Conservation (phyloP, 2,113 vertebrate genomes). For the Ellobius talpinus region DNA sequence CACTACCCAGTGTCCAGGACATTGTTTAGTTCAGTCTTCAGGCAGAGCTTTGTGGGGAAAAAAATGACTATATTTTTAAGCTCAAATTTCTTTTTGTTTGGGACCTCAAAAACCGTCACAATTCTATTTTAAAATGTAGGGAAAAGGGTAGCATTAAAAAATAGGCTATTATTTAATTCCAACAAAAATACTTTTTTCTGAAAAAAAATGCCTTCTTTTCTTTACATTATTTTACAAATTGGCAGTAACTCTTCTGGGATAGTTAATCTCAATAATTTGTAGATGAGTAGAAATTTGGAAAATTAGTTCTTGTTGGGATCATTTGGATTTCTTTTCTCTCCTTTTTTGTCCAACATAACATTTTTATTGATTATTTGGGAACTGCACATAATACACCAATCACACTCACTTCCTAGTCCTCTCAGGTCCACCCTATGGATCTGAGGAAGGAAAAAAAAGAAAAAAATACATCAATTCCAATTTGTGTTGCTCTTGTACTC, state of each 20-base stretch:
- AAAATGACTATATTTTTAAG: background rate
- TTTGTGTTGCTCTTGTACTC: background rate
- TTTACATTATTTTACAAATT: conserved; percentile 21
- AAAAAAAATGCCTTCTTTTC: background rate
- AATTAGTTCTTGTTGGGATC: background rate
- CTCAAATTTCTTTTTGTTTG: background rate
- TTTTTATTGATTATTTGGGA: background rate
- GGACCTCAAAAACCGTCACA: background rate
- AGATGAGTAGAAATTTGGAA: background rate
- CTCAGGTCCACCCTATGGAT: background rate
- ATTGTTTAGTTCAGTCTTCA: background rate
- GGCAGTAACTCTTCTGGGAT: conserved; percentile 14
- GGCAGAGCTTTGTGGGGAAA: background rate
- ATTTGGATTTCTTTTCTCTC: background rate
- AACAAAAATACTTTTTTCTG: background rate
- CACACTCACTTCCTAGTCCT: background rate
- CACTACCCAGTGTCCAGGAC: background rate
- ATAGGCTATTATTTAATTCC: background rate
- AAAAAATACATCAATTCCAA: background rate
- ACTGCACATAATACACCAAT: background rate
- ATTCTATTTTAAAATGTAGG: conserved; percentile 31
- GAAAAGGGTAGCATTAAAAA: conserved; percentile 7
- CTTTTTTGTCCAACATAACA: background rate
- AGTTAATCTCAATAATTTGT: conserved; percentile 4
- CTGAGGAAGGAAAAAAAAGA: too few species aligned